Evolutionary conservation across 1,140 invertebrate species (phyloP), one percentile per base, ranked within the genome.

Genomic region (Latrodectus geometricus): DNA sequence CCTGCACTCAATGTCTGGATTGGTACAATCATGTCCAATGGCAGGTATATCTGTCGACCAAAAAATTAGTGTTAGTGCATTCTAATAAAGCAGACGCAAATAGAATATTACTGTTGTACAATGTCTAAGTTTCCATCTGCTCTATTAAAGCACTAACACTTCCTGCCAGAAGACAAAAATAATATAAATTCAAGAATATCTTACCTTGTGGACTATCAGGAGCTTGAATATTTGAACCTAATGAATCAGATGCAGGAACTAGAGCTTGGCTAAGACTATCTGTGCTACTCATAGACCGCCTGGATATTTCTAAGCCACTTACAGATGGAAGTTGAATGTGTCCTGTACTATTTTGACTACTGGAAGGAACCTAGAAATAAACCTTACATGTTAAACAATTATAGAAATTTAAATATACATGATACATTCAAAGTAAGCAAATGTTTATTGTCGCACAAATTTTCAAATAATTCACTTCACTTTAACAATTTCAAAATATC

Each of bases 271-370:
- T 77, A 50, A 77, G 49, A 86, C 83, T 86, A 72, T 86, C 83
- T 78, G 83, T 86, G 54, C 83, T 86, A 86, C 83, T 86, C 83
- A 86, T 86, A 52, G 83, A 86, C 66, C 83, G 69, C 83, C 83
- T 86, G 7, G 83, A 86, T 86, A 86, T 86, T 86, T 86, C 83
- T 86, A 86, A 86, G 75, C 83, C 83, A 86, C 83, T 86, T 77
- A 86, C 83, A 77, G 83, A 86, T 78, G 83, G 83, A 86, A 86
- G 83, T 69, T 20, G 76, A 54, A 86, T 76, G 65, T 77, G 83
- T 56, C 83, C 83, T 72, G 83, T 86, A 61, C 83, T 86, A 72
- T 86, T 86, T 86, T 86, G 83, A 86, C 83, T 86, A 86, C 68
- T 86, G 48, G 83, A 86, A 86, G 83, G 83, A 86, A 86, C 83